Conservation (phyloP, 1,140 invertebrate genomes). For the Laodelphax striatellus region DNA sequence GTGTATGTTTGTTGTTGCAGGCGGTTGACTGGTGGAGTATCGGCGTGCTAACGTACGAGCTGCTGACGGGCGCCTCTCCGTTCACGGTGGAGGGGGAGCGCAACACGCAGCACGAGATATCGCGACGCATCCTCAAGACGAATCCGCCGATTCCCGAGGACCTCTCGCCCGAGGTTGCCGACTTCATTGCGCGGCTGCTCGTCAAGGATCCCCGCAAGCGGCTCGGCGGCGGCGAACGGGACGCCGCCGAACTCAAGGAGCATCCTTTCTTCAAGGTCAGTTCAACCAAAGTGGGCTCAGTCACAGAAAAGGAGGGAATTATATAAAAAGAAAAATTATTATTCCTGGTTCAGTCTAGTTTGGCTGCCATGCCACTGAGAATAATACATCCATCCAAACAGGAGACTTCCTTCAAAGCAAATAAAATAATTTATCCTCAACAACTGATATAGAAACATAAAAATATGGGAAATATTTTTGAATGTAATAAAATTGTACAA, state of each 20-base stretch:
- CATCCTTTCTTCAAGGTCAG: slow-evolving; percentile 69
- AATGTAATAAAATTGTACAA: too few relatives aligned
- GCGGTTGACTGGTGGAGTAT: slow-evolving; percentile 97
- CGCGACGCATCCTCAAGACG: slow-evolving; percentile 72
- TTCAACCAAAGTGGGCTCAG: neutral
- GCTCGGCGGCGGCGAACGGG: slow-evolving; percentile 66
- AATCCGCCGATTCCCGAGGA: slow-evolving; percentile 74
- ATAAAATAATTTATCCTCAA: too few relatives aligned
- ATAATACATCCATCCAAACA: too few relatives aligned
- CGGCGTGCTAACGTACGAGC: slow-evolving; percentile 91
- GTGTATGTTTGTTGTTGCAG: slow-evolving; percentile 36
- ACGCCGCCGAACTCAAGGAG: slow-evolving; percentile 73
- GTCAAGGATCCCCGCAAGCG: slow-evolving; percentile 79
- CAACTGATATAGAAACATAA: too few relatives aligned
- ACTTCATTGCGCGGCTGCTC: slow-evolving; percentile 63
- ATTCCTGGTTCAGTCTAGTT: too few relatives aligned
- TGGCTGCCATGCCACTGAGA: too few relatives aligned
- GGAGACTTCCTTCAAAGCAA: too few relatives aligned
- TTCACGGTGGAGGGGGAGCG: slow-evolving; percentile 89
- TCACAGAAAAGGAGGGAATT: too few relatives aligned
- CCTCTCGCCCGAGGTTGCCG: slow-evolving; percentile 44
- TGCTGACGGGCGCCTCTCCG: slow-evolving; percentile 94
- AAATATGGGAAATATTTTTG: too few relatives aligned
- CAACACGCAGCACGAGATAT: slow-evolving; percentile 89
- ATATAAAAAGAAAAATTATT: too few relatives aligned